Evolutionary conservation across 2,888 invertebrate genomes (phyloP), one percentile per base, ranked within the genome.

Genomic region (Phengaris alcon): DNA sequence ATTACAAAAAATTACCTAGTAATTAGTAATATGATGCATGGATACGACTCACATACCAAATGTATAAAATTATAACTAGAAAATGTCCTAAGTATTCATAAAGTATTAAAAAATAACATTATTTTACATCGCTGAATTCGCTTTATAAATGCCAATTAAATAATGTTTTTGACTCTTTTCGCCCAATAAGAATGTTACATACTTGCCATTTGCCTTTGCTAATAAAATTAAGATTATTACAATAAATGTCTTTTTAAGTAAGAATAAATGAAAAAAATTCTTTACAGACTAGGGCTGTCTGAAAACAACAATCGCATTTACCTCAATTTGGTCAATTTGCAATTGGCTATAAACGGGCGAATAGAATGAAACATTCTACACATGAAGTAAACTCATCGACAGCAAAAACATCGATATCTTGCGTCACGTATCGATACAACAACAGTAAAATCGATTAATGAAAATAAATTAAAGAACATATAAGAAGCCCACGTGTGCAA

Each of bases 391-490:
- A 35, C 22, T 64, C 48, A 44, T 64, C 69, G 73, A 75, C 77
- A 77, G 75, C 77, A 75, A 76, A 68, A 72, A 54, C 7, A 72
- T 54, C 52, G 54, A 72, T 35, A 72, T 52, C 7, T 69, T 82
- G 81, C 84, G 87, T 88, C 87, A 84, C 83, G 87, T 85, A 87
- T 86, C 79, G 82, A 83, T 83, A 82, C 83, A 88, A 82, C 83
- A 88, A 87, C 86, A 86, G 84, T 85, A 81, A 82, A 84, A 86
- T 84, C 78, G 82, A 77, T 83, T 82, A 82, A 82, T 83, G 84
- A 82, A 85, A 82, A 88, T 87, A 89, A 86, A 86, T 84, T 82
- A 82, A 81, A 77, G 78, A 75, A 80, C 74, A 79, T 77, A 73
- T 81, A 82, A 81, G 82, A 86, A 86, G 85, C 88, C 83, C 86